Base-by-base conservation (phyloP, 92 coral and sea anemone genomes). In the Epizoanthus illoricatus region DNA sequence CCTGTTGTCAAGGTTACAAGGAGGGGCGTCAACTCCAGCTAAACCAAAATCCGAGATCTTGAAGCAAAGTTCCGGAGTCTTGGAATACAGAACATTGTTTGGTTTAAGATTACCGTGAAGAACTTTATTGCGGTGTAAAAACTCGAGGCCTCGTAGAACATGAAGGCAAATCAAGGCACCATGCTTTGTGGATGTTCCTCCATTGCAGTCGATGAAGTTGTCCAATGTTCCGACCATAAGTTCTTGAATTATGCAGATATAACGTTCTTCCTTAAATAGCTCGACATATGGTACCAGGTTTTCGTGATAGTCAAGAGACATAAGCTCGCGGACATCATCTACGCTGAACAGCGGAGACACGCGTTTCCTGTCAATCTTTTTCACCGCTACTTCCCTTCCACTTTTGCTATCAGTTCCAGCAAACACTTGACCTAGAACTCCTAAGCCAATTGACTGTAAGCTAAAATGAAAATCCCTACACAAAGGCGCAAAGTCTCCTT, bases 51-150 rank as follows among this genome's bases (percentile, higher is more conserved):
- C 76, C 4, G 76, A 71, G 17, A 71, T 28, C 15, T 5, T 57
- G 52, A 71, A 71, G 59, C 76, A 57, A 47, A 49, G 76, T 23
- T 43, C 36, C 4, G 59, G 33, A 12, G 18, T 71, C 28, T 71
- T 71, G 33, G 60, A 47, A 19, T 47, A 71, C 4, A 71, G 33
- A 47, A 71, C 24, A 10, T 45, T 71, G 33, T 21, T 71, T 19
- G 76, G 76, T 71, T 71, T 71, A 45, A 71, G 60, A 71, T 71
- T 71, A 49, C 76, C 76, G 60, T 47, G 76, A 41, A 71, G 36
- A 47, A 47, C n/a, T n/a, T 3, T n/a, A 21, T 20, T 71, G 47
- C 40, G 76, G 42, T 71, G 76, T 49, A 71, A 23, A 71, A 24
- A 71, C 28, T 49, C 23, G 36, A 45, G 40, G 76, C 76, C 76